These are phyloP conservation scores for Phoxinus phoxinus DNA, from an alignment of 2,113 vertebrate species.

Conservation along the genomic window DNA sequence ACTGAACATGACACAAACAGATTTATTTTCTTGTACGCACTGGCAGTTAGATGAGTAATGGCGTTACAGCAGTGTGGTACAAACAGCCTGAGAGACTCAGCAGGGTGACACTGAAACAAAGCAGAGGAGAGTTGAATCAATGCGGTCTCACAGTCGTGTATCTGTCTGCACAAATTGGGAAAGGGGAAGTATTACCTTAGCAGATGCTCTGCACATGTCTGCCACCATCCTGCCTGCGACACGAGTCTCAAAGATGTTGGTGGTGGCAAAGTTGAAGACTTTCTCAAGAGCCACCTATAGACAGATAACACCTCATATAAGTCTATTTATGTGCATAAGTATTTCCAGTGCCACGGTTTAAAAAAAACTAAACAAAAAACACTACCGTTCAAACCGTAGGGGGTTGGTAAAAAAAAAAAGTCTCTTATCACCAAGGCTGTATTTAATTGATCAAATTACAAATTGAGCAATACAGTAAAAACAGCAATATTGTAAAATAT, in stretches of 20 bases:
- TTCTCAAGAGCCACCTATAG: conserved; percentile 92
- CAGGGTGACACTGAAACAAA: conserved; percentile 86
- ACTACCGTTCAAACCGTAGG: neutral
- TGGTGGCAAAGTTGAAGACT: conserved; percentile 95
- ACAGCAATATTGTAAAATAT: neutral
- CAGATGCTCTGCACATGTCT: conserved; percentile 95
- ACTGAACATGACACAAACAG: neutral
- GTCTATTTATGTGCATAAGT: neutral
- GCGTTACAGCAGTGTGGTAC: conserved; percentile 94
- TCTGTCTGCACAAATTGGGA: neutral
- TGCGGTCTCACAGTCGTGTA: neutral
- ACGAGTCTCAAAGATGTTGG: conserved; percentile 98
- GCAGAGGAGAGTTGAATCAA: neutral
- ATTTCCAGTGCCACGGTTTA: no score
- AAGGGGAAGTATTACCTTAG: conserved; percentile 59
- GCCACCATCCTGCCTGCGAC: conserved; percentile 97
- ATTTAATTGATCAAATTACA: neutral
- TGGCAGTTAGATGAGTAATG: conserved; percentile 79
- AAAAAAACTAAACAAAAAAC: no score
- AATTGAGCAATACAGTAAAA: neutral
- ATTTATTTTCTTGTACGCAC: conserved; percentile 58
- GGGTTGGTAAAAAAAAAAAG: neutral
- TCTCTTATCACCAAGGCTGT: neutral
- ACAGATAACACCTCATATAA: neutral
- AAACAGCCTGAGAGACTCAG: conserved; percentile 92